A percentile compares a stretch with the other conserved stretches of the same genome.
phyloP scores from a whole-genome alignment of 2,797 vertebrate species.

The Spheniscus humboldti region DNA sequence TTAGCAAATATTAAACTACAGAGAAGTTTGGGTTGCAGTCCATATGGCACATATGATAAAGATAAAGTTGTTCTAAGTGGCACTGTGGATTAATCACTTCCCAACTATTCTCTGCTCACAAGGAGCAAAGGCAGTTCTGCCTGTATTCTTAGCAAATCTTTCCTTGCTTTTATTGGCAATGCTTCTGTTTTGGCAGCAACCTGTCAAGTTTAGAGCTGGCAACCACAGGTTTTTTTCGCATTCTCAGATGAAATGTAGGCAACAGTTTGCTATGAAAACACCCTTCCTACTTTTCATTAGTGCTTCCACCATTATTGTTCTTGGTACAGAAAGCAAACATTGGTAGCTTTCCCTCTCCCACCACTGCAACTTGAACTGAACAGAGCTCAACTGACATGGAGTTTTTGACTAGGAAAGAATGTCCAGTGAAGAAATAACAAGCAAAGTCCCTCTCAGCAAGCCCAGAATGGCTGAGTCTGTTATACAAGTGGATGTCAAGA shows the following conservation, averaged over 20 bases:
- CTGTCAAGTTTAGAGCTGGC: constrained; percentile 49
- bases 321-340: constrained; percentile 37
- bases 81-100: neutral
- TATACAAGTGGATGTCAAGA: neutral
- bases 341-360: constrained; percentile 13
- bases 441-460: neutral
- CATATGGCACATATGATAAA: neutral
- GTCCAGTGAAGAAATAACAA: neutral
- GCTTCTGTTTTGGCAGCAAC: constrained; percentile 59
- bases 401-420: neutral
- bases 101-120: neutral
- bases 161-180: constrained; percentile 53
- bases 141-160: constrained; percentile 22
- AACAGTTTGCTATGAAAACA: constrained; percentile 47
- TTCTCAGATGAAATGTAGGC: constrained; percentile 35
- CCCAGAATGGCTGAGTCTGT: neutral
- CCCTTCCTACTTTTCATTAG: constrained; percentile 12
- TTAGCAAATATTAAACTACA: neutral
- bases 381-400: neutral
- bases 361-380: neutral
- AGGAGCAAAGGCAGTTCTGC: constrained; percentile 21
- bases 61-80: neutral
- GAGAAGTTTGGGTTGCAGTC: neutral
- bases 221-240: constrained; percentile 3
- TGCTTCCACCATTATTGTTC: constrained; percentile 37